Base-by-base conservation (phyloP, 2,888 invertebrate species). In the Corythucha ciliata region DNA sequence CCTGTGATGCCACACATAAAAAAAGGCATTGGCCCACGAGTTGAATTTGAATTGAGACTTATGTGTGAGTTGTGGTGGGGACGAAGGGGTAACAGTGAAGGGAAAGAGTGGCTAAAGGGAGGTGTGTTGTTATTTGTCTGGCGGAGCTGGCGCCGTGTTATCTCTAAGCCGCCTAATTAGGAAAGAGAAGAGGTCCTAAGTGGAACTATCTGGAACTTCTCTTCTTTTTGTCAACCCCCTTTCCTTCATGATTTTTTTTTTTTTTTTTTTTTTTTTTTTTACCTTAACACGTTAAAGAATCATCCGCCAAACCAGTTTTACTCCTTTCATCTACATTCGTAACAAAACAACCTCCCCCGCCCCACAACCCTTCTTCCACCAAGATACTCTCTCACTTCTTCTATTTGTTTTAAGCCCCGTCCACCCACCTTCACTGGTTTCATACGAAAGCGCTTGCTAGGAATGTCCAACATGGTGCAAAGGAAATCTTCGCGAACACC, bases 91-190 rank as follows among this genome's bases (percentile, higher is more conserved):
- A 48, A 32, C 24, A 22, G 27, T 48, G 27, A 39, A 48, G 40
- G 40, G 27, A 48, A 22, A 48, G 48, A 40, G 48, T 32, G 48
- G 27, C 37, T 48, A 48, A 48, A 48, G 48, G 22, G 29, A 48
- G 48, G 48, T 48, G 40, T 48, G 48, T 48, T 48, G 48, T 48
- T 48, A 48, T 48, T 48, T 48, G 48, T 48, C 48, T 48, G 48
- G 48, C 48, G 48, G 49, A 27, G 14, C 50, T 44, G 50, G 50
- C 50, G 50, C 50, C 50, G 34, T 42, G 42, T 50, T 50, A 50
- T 50, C 50, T 50, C 36, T 36, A 36, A 34, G 50, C 34, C 48
- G 48, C 50, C 50, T 50, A 50, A 50, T 50, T 50, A 50, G 50
- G 50, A 50, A 50, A 50, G 39, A 37, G 39, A 39, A 37, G 48